phyloP scores from a whole-genome alignment of 2,797 vertebrate species.

The Glossophaga mutica region DNA sequence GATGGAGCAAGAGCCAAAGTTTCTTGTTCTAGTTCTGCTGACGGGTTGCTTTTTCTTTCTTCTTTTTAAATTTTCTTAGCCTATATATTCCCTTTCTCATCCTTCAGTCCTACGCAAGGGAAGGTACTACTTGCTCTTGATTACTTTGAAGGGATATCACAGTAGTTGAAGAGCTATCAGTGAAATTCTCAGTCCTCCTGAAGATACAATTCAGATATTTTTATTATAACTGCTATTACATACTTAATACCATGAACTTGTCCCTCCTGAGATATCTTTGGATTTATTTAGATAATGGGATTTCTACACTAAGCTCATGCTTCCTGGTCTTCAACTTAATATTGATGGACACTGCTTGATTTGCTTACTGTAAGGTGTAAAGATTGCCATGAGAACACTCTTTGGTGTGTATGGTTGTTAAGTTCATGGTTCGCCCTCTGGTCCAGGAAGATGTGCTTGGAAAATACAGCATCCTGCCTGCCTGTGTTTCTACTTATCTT shows the following conservation, averaged over 20 bases:
- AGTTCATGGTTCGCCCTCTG: neutral
- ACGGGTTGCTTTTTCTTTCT: neutral
- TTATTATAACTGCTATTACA: neutral
- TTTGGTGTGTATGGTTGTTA: neutral
- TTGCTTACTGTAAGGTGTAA: neutral
- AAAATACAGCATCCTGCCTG: neutral
- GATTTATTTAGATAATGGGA: conserved; percentile 39
- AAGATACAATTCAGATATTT: neutral
- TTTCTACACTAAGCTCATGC: conserved; percentile 31
- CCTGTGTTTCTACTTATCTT: neutral
- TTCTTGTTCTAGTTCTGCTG: neutral
- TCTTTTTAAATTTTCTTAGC: neutral
- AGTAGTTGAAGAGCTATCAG: neutral
- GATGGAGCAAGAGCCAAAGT: neutral
- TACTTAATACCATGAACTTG: neutral
- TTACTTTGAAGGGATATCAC: neutral
- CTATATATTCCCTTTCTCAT: neutral
- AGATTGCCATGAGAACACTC: neutral
- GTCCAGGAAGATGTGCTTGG: neutral
- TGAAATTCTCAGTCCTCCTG: neutral
- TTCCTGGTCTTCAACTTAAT: conserved; percentile 10
- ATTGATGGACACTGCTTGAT: neutral
- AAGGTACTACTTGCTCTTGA: neutral
- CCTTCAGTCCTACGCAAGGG: neutral
- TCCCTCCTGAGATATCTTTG: neutral